Evolutionary conservation across 2,888 invertebrate genomes (phyloP), one percentile per base, ranked within the genome.

Genomic region (Leistus spinibarbis): DNA sequence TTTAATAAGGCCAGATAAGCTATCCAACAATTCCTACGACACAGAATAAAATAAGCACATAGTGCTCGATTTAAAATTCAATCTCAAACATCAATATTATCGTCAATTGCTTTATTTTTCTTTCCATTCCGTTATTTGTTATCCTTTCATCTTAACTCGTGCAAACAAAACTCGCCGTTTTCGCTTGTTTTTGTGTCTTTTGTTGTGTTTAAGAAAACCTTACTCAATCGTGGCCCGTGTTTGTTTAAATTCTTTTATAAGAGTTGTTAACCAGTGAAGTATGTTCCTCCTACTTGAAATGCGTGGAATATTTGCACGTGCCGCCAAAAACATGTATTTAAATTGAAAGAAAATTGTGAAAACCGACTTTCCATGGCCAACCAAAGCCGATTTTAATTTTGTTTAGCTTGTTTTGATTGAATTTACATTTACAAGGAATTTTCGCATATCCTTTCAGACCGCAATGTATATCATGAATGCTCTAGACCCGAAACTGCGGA

Each of bases 21-120:
- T n/a, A n/a, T n/a, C n/a, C n/a, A n/a, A n/a, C n/a, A n/a, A n/a
- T n/a, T n/a, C n/a, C n/a, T n/a, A n/a, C n/a, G n/a, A n/a, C n/a
- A n/a, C n/a, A n/a, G n/a, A n/a, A n/a, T n/a, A 40, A 40, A 40
- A 40, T 40, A 24, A 24, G 3, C 7, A 4, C 24, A 24, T 24
- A 40, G 13, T 13, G 40, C 7, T 10, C 40, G 40, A 40, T 40
- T 40, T 22, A 60, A 22, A 60, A 60, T 60, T 60, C 20, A 60
- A 60, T 60, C 60, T 60, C 60, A 60, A 60, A 60, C 60, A 16
- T 60, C 60, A 60, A 20, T 60, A 22, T 60, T 60, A 60, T 60
- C 60, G 13, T 3, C 13, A 19, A 60, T 60, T 60, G 60, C 20
- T 60, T 60, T 60, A 60, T 60, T 60, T 60, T 17, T 60, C 5